Evolutionary conservation across 2,797 vertebrate genomes (phyloP).

Genomic region (Liasis olivaceus): DNA sequence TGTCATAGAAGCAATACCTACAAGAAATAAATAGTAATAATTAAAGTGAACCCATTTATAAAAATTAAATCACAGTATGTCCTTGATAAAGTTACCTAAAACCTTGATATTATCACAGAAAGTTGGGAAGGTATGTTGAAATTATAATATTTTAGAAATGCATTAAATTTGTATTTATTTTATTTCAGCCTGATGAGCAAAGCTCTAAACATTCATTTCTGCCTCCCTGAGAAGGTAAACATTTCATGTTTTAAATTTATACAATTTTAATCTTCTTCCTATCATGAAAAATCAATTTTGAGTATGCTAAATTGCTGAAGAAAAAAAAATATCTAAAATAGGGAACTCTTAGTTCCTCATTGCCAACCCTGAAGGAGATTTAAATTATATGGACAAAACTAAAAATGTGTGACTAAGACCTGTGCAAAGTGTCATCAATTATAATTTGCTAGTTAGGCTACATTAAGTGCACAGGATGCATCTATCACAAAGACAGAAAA

Average conservation of each 20-base stretch:
- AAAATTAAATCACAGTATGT: neutral
- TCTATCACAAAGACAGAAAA: neutral
- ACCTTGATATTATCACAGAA: neutral
- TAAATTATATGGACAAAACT: neutral
- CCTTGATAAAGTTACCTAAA: neutral
- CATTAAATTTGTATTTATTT: neutral
- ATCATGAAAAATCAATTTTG: neutral
- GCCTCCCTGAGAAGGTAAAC: neutral
- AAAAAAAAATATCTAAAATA: neutral
- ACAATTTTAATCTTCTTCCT: neutral
- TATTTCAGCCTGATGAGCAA: neutral
- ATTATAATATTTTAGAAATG: neutral
- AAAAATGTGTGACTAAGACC: neutral
- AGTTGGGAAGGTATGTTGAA: neutral
- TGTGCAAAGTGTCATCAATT: neutral
- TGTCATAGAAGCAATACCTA: slow-evolving; percentile 97
- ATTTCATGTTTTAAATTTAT: neutral
- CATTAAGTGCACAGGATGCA: neutral
- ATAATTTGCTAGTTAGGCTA: neutral
- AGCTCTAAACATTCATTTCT: neutral
- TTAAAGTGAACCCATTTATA: neutral
- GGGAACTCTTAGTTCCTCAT: neutral
- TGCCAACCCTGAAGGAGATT: neutral
- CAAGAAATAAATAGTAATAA: slow-evolving; percentile 33
- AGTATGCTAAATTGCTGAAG: neutral